Percentiles rank a stretch among this genome's conserved stretches.
Conservation (phyloP, 2,888 invertebrate genomes). For the Acheta domesticus region DNA sequence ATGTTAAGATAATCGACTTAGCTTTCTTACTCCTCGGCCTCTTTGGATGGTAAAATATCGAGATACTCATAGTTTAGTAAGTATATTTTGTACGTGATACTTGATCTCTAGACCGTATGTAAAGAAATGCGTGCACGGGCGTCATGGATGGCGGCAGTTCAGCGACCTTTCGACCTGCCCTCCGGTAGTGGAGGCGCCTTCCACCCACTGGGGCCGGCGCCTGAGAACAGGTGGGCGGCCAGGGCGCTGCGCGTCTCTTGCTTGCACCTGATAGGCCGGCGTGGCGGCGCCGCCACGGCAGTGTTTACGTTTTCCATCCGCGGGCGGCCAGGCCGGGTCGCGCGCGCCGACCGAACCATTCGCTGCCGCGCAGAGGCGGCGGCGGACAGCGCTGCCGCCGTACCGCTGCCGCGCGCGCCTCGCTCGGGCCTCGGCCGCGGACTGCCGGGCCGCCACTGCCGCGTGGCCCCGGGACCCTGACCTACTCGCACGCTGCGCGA, state of each 20-base stretch:
- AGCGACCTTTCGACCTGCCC: not conserved
- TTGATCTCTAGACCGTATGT: too few relatives aligned
- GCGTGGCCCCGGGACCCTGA: conserved; percentile 29
- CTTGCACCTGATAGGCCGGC: conserved; percentile 24
- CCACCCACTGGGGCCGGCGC: not conserved
- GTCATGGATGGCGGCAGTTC: not conserved
- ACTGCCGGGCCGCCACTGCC: conserved; percentile 21
- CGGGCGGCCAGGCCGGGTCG: conserved; percentile 23
- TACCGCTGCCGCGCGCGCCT: conserved; percentile 20
- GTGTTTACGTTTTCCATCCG: conserved; percentile 22
- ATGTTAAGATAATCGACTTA: too few relatives aligned
- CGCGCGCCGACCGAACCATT: not conserved
- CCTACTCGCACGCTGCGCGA: conserved; percentile 31
- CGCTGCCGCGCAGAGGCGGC: not conserved
- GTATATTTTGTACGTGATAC: too few relatives aligned
- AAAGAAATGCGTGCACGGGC: too few relatives aligned
- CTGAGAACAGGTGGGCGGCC: conserved; percentile 41
- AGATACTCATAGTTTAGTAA: too few relatives aligned
- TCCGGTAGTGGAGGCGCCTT: not conserved
- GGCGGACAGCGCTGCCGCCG: conserved; percentile 24
- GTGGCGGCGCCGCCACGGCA: not conserved
- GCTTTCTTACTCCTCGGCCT: too few relatives aligned
- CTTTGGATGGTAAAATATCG: too few relatives aligned
- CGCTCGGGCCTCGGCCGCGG: conserved; percentile 24
- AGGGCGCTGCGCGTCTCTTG: conserved; percentile 39